A percentile compares a stretch with the other conserved stretches of the same genome.
These are phyloP conservation scores for Rambutsinella grinnellia DNA, from an alignment of 2,888 invertebrate species.

Conservation along the genomic window DNA sequence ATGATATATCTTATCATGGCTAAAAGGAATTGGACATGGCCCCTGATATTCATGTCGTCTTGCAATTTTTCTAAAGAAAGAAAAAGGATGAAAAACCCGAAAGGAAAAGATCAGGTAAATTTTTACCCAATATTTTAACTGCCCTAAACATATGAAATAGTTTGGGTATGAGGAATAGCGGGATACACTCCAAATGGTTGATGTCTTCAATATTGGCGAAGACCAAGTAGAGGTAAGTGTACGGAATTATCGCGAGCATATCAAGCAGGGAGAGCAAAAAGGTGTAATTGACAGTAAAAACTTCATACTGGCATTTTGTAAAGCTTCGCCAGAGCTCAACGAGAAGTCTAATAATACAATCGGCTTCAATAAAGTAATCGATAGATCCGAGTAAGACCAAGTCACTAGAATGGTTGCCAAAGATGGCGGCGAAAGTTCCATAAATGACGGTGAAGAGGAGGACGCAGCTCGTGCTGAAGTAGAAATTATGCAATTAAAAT, in stretches of 20 bases:
- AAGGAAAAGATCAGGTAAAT: background rate
- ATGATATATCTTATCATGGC: constrained; percentile 21
- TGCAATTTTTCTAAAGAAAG: constrained; percentile 22
- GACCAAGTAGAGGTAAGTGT: background rate
- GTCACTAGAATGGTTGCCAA: constrained; percentile 19
- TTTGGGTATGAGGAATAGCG: background rate
- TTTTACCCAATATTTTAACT: constrained; percentile 31
- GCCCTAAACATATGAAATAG: constrained; percentile 25
- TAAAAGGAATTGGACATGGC: constrained; percentile 2
- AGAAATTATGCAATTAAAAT: background rate
- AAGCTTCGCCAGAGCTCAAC: constrained; percentile 34
- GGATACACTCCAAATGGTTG: background rate
- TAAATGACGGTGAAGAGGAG: constrained; percentile 24
- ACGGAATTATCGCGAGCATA: constrained; percentile 14
- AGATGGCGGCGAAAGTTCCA: constrained; percentile 23
- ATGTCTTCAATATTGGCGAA: background rate
- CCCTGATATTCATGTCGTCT: constrained; percentile 36
- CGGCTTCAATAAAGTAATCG: background rate
- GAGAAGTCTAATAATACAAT: constrained; percentile 28
- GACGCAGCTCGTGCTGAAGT: constrained; percentile 5
- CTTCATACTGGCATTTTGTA: constrained; percentile 43
- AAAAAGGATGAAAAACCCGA: background rate
- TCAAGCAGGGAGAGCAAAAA: constrained; percentile 32
- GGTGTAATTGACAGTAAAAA: constrained; percentile 41
- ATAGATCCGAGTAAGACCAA: background rate